These are phyloP conservation scores for Pollenia labialis DNA, from an alignment of 2,888 invertebrate species.

Conservation along the genomic window DNA sequence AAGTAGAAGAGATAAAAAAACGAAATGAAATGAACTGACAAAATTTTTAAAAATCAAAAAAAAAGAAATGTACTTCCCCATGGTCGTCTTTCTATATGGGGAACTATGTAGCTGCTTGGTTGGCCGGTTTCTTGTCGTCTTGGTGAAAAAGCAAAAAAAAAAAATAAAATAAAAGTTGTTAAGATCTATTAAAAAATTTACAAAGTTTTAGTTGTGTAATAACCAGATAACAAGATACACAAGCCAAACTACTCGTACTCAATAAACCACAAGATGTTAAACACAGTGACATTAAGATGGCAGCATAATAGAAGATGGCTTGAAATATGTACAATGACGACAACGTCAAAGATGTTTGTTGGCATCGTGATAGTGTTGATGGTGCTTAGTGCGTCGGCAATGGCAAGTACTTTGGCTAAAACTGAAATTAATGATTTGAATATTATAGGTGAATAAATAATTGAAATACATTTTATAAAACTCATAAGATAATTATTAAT, in stretches of 20 bases:
- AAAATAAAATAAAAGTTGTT: constrained; percentile 43
- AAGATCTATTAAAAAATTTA: constrained; percentile 56
- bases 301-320: constrained; percentile 27
- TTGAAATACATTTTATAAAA: not conserved
- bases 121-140: not conserved
- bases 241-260: constrained; percentile 33
- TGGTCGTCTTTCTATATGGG: not conserved
- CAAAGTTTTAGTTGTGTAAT: constrained; percentile 70
- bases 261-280: constrained; percentile 26
- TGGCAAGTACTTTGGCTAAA: constrained; percentile 47
- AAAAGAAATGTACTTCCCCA: constrained; percentile 51
- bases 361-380: constrained; percentile 33
- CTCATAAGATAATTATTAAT: not conserved
- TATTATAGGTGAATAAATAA: constrained; percentile 44
- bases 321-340: not conserved
- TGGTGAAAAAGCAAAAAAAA: not conserved
- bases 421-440: constrained; percentile 63
- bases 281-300: constrained; percentile 19
- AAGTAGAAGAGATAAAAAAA: constrained; percentile 1
- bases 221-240: constrained; percentile 70
- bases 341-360: not conserved
- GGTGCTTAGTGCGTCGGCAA: constrained; percentile 28
- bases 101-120: not conserved
- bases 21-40: constrained; percentile 45
- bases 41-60: constrained; percentile 3